Base-by-base conservation (phyloP, 2,888 invertebrate species). In the Masnerella sp. region DNA sequence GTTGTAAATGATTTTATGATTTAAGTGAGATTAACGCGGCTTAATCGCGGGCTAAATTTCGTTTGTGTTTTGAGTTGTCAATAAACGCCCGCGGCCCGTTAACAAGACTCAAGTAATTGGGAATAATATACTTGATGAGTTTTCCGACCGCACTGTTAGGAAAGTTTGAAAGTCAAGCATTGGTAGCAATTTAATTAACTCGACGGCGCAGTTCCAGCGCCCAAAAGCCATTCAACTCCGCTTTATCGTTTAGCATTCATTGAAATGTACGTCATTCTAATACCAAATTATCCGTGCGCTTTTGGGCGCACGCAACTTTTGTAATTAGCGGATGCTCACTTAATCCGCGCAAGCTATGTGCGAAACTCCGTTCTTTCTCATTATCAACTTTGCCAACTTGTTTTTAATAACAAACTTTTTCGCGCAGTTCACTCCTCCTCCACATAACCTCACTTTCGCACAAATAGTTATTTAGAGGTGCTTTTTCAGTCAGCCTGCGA, bases 131-230 rank as follows among this genome's bases (percentile, higher is more conserved):
- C 36, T 70, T 70, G 70, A 64, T 58, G 70, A 64, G 58, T 64
- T 70, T 58, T 36, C 61, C 56, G 38, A 64, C 64, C 70, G 12
- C 70, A 40, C 51, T 58, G 70, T 58, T 70, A 42, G 22, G 51
- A 56, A 70, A 70, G 70, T 70, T 70, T 56, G 51, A 64, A 70
- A 70, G 70, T 70, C 64, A 64, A 70, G 62, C 70, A 70, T 22
- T 62, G 70, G 70, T 64, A 71, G 61, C 70, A 58, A 71, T 71
- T 71, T 58, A 71, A 71, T 71, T 71, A 71, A 71, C 70, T 71
- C 64, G 38, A 64, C 64, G 51, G 64, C 30, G 54, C 51, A 34
- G 54, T 56, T 59, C 17, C 54, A 43, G 64, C 56, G 28, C 62
- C 58, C 42, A 71, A 71, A 69, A 64, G 36, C 70, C 38, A 64